A percentile compares a stretch with the other conserved stretches of the same genome.
Conservation (phyloP, 2,888 invertebrate genomes). For the Synergus gifuensis region DNA sequence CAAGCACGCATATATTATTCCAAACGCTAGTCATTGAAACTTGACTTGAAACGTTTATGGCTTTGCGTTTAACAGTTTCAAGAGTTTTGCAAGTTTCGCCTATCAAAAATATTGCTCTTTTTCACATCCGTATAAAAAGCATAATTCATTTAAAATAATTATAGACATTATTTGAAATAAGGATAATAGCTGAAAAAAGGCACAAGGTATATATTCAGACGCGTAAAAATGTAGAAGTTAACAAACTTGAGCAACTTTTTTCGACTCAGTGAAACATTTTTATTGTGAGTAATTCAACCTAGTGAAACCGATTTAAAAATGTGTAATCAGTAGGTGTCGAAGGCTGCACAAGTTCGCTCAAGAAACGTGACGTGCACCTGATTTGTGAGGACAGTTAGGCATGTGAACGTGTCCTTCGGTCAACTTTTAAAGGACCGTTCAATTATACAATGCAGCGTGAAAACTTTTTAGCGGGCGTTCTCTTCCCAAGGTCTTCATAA, state of each 20-base stretch:
- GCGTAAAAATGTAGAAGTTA: background rate
- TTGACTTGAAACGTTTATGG: conserved; percentile 36
- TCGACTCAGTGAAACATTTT: background rate
- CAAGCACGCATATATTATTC: conserved; percentile 24
- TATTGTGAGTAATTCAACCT: background rate
- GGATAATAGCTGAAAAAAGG: background rate
- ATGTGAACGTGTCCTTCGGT: background rate
- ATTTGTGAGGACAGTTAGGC: conserved; percentile 4
- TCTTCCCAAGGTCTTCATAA: background rate
- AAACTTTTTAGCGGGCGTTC: background rate
- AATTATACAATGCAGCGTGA: background rate
- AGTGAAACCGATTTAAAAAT: background rate
- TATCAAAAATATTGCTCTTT: conserved; percentile 21
- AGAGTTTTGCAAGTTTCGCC: conserved; percentile 18
- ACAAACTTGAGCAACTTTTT: background rate
- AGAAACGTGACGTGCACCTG: background rate
- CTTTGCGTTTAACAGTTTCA: conserved; percentile 23
- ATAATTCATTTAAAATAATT: background rate
- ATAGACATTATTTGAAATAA: background rate
- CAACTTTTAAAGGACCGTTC: background rate
- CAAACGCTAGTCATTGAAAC: conserved; percentile 37
- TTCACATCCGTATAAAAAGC: background rate
- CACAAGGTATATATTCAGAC: background rate
- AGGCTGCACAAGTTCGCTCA: conserved; percentile 1
- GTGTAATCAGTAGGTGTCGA: background rate